phyloP scores from a whole-genome alignment of 2,888 invertebrate genomes.

The Lingula anatina region DNA sequence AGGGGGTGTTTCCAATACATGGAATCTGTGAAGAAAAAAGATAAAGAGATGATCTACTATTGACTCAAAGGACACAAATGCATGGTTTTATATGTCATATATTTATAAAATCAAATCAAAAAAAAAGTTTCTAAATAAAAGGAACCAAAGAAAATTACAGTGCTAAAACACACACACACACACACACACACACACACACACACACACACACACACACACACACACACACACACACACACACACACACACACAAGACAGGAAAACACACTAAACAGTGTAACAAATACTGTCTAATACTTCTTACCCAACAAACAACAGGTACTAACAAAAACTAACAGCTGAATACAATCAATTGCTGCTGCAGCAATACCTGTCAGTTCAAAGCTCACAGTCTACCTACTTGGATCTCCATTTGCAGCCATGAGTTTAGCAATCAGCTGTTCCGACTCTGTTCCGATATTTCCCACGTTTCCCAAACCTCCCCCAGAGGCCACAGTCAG shows the following conservation, averaged over 20 bases:
- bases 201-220: background rate
- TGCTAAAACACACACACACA: background rate
- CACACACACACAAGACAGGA: background rate
- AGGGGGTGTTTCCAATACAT: constrained; percentile 92
- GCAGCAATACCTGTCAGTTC: too few relatives aligned
- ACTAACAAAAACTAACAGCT: too few relatives aligned
- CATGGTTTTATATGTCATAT: too few relatives aligned
- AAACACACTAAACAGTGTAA: background rate
- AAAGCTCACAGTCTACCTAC: too few relatives aligned
- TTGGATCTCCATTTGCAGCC: constrained; percentile 92
- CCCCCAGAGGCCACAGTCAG: constrained; percentile 82
- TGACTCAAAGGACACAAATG: too few relatives aligned
- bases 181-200: background rate
- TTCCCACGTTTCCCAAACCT: constrained; percentile 69
- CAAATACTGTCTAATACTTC: background rate
- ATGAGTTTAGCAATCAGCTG: constrained; percentile 86
- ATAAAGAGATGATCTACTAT: too few relatives aligned
- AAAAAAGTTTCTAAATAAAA: too few relatives aligned
- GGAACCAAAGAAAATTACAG: too few relatives aligned
- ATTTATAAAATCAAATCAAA: too few relatives aligned
- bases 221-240: background rate
- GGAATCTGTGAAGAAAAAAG: constrained; percentile 28
- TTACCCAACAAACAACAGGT: too few relatives aligned
- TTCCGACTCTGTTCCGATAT: constrained; percentile 91
- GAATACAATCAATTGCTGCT: background rate